Evolutionary conservation across 2,113 vertebrate species (phyloP).

Genomic region (Varanus komodoensis): DNA sequence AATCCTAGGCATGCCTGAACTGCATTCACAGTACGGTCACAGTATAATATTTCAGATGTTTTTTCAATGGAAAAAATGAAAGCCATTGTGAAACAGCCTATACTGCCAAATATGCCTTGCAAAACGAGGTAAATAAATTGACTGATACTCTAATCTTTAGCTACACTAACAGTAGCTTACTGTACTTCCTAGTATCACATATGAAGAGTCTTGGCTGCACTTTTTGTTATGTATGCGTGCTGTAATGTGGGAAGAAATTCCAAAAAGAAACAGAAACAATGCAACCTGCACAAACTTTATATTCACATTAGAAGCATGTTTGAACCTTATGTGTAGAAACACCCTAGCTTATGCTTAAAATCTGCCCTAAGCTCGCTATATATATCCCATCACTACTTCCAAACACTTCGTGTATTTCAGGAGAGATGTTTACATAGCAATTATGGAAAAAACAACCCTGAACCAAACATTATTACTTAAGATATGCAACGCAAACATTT

Average conservation of each 20-base stretch:
- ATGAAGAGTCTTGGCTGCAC: not conserved
- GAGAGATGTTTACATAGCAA: constrained; percentile 33
- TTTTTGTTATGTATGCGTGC: not conserved
- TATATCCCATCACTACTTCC: not conserved
- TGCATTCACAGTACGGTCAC: not conserved
- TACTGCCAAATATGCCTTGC: not conserved
- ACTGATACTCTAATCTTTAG: not conserved
- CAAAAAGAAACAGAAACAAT: not conserved
- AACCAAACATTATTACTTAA: constrained; percentile 37
- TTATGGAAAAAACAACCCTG: constrained; percentile 40
- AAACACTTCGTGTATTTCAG: not conserved
- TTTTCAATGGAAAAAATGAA: not conserved
- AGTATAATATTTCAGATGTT: not conserved
- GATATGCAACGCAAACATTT: constrained; percentile 16
- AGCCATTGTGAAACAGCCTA: not conserved
- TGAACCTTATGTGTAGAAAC: not conserved
- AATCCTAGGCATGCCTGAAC: constrained; percentile 13
- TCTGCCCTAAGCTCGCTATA: not conserved
- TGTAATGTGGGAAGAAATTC: not conserved
- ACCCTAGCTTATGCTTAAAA: not conserved
- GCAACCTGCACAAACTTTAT: not conserved
- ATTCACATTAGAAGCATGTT: not conserved
- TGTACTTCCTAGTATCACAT: not conserved
- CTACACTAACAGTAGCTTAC: not conserved
- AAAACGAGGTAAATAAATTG: not conserved